These are phyloP conservation scores for Notocelia uddmanniana DNA, from an alignment of 2,888 invertebrate genomes.

Conservation along the genomic window DNA sequence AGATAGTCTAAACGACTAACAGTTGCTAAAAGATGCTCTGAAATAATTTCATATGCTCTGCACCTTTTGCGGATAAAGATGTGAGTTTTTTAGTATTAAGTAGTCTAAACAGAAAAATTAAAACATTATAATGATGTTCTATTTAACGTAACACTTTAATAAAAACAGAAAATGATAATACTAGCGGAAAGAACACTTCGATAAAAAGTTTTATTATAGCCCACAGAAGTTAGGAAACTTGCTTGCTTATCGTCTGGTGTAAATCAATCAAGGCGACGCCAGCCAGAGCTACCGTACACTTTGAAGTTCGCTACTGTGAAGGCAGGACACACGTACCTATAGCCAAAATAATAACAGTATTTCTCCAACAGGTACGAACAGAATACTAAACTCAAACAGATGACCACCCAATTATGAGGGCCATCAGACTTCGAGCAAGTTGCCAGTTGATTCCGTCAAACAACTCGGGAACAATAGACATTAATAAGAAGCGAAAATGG, in stretches of 20 bases:
- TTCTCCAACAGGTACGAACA: not conserved
- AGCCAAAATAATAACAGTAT: constrained; percentile 11
- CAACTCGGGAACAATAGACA: constrained; percentile 83
- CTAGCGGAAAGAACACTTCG: not conserved
- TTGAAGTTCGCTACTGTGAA: constrained; percentile 15
- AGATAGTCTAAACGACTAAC: too few species aligned
- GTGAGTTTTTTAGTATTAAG: too few species aligned
- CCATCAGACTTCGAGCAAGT: constrained; percentile 47
- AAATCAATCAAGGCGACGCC: constrained; percentile 43
- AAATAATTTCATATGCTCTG: too few species aligned
- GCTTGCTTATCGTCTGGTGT: constrained; percentile 37
- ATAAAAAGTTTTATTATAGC: constrained; percentile 23
- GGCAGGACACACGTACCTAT: constrained; percentile 1
- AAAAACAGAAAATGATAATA: not conserved
- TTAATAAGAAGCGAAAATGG: constrained; percentile 79
- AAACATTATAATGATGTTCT: too few species aligned
- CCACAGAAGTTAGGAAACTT: constrained; percentile 26
- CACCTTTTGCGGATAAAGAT: too few species aligned
- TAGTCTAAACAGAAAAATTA: too few species aligned
- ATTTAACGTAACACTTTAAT: not conserved
- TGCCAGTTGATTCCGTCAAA: constrained; percentile 61
- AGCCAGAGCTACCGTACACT: constrained; percentile 35
- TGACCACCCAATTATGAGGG: constrained; percentile 39
- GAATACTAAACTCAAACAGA: constrained; percentile 15
- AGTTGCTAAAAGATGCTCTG: too few species aligned